Percentiles rank a stretch among this genome's conserved stretches.
These are phyloP conservation scores for Frankliniella intonsa DNA, from an alignment of 2,888 invertebrate genomes.

Conservation along the genomic window DNA sequence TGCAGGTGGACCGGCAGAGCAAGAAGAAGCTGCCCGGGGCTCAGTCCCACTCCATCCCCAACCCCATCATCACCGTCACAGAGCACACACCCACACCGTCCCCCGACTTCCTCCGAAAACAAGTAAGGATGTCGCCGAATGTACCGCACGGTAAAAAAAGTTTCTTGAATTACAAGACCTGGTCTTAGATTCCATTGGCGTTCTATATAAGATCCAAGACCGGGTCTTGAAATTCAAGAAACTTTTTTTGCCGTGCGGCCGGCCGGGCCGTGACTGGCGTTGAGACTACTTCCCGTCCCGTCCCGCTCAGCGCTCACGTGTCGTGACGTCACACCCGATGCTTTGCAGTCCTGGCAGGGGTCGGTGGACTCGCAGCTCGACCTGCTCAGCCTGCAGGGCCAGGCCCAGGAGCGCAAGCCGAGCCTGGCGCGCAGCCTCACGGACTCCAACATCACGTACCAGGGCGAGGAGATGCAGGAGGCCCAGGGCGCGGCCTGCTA, in stretches of 20 bases:
- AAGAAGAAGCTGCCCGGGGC: slow-evolving; percentile 46
- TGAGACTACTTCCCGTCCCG: too few relatives aligned
- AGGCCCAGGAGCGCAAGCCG: slow-evolving; percentile 62
- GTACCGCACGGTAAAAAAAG: too few relatives aligned
- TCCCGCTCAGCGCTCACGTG: too few relatives aligned
- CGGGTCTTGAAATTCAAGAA: slow-evolving; percentile 32
- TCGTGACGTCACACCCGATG: slow-evolving; percentile 14
- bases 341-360: slow-evolving; percentile 54
- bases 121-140: slow-evolving; percentile 50
- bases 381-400: slow-evolving; percentile 54
- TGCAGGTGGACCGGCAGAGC: slow-evolving; percentile 55
- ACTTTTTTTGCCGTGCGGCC: slow-evolving; percentile 28
- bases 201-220: too few relatives aligned
- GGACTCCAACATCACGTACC: slow-evolving; percentile 86
- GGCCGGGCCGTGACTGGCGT: too few relatives aligned
- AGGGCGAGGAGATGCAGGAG: slow-evolving; percentile 79
- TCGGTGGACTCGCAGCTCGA: slow-evolving; percentile 82
- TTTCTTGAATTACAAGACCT: too few relatives aligned
- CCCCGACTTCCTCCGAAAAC: slow-evolving; percentile 77
- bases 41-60: slow-evolving; percentile 44
- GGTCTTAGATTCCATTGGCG: too few relatives aligned
- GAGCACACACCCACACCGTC: slow-evolving; percentile 92
- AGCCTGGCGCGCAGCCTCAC: slow-evolving; percentile 81
- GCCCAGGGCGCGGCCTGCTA: slow-evolving; percentile 85
- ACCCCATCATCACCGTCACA: slow-evolving; percentile 95